A percentile compares a stretch with the other conserved stretches of the same genome.
These are phyloP conservation scores for Rotaria socialis DNA, from an alignment of 2,888 invertebrate genomes.

Conservation along the genomic window DNA sequence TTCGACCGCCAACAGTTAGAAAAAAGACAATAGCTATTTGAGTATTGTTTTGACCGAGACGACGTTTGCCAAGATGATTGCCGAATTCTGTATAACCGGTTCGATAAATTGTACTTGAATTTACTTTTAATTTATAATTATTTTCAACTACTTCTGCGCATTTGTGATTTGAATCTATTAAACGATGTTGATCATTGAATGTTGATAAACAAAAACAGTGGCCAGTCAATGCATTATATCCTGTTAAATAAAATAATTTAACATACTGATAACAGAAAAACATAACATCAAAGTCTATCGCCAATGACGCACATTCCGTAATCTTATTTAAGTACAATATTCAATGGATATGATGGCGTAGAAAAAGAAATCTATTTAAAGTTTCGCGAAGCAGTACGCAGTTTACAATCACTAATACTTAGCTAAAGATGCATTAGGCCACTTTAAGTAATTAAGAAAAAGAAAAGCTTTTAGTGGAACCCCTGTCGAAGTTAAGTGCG, in stretches of 20 bases:
- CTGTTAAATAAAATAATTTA: not conserved
- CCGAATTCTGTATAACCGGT: not conserved
- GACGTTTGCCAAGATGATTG: not conserved
- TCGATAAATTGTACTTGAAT: not conserved
- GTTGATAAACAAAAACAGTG: not conserved
- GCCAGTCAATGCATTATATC: not conserved
- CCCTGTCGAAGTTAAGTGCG: too few relatives aligned
- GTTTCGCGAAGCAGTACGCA: too few relatives aligned
- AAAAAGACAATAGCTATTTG: not conserved
- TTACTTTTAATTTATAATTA: not conserved
- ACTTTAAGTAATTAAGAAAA: too few relatives aligned
- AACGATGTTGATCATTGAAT: not conserved
- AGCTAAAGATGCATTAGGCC: too few relatives aligned
- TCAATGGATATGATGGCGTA: too few relatives aligned
- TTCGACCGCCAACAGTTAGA: slow-evolving; percentile 9
- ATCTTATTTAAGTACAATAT: too few relatives aligned
- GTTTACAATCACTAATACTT: too few relatives aligned
- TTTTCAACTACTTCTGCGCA: not conserved
- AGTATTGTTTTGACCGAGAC: not conserved
- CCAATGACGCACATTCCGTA: too few relatives aligned
- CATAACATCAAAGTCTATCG: too few relatives aligned
- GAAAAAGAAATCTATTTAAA: too few relatives aligned
- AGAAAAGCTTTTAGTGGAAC: too few relatives aligned
- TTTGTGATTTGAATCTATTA: not conserved
- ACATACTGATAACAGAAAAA: too few relatives aligned